Percentiles rank a stretch among this genome's conserved stretches.
These are phyloP conservation scores for Bradysia coprophila DNA, from an alignment of 1,140 invertebrate species.

Conservation along the genomic window DNA sequence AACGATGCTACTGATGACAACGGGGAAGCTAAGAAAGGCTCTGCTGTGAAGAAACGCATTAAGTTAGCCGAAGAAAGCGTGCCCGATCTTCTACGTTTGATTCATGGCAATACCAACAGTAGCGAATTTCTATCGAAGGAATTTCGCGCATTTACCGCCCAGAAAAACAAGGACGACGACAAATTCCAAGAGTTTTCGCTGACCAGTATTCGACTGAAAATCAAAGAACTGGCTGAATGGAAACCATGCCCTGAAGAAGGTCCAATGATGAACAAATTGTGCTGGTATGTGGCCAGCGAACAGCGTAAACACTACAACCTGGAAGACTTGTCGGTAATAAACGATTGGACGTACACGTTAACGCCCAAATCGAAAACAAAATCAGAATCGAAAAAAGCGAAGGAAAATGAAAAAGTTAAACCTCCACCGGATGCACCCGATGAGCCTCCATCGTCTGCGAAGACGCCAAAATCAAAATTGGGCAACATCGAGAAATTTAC, in stretches of 20 bases:
- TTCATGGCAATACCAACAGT: conserved; percentile 45
- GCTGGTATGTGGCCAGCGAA: conserved; percentile 46
- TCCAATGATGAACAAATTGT: conserved; percentile 31
- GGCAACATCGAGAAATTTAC: conserved; percentile 6
- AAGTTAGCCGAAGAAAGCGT: conserved; percentile 33
- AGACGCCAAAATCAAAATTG: background rate
- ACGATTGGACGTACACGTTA: conserved; percentile 31
- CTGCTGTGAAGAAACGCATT: conserved; percentile 15
- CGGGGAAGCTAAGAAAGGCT: conserved; percentile 6
- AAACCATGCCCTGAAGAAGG: conserved; percentile 34
- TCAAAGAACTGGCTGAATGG: conserved; percentile 38
- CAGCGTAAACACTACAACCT: conserved; percentile 34
- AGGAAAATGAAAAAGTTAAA: background rate
- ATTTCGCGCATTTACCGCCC: conserved; percentile 36
- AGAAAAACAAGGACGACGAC: conserved; percentile 9
- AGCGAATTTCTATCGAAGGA: conserved; percentile 40
- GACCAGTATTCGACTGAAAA: conserved; percentile 28
- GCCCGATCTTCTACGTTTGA: conserved; percentile 40
- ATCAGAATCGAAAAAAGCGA: background rate
- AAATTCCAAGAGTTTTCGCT: conserved; percentile 20
- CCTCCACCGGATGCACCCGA: background rate
- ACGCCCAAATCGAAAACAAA: conserved; percentile 16
- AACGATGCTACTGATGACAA: background rate
- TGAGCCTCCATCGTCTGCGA: background rate
- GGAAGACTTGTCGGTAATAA: conserved; percentile 29